Conservation (phyloP, 2,888 invertebrate species). For the Latheticus oryzae region DNA sequence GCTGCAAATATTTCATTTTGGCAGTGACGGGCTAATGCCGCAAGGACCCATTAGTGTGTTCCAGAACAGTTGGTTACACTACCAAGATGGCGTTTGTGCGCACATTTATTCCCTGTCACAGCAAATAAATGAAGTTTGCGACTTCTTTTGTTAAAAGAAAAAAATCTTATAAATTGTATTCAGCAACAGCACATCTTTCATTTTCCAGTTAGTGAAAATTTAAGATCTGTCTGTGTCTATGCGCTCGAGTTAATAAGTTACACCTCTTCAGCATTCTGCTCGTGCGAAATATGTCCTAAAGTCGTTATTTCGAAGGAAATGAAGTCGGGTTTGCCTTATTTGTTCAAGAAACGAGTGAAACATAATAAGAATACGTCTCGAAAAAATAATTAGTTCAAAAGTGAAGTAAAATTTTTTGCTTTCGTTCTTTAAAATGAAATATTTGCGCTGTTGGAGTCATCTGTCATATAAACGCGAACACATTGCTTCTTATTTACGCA, state of each 20-base stretch:
- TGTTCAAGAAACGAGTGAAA: constrained; percentile 11
- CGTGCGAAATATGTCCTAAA: constrained; percentile 14
- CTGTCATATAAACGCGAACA: constrained; percentile 34
- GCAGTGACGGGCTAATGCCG: constrained; percentile 34
- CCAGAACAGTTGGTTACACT: constrained; percentile 14
- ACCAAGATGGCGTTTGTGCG: constrained; percentile 25
- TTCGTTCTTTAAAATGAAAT: constrained; percentile 1
- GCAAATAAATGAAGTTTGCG: no score
- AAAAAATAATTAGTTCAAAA: no score
- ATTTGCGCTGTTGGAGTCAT: constrained; percentile 26
- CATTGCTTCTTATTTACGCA: constrained; percentile 32
- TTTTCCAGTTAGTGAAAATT: constrained; percentile 7
- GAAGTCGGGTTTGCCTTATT: constrained; percentile 14
- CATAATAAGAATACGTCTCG: constrained; percentile 7
- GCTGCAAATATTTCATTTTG: constrained; percentile 31
- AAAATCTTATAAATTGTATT: constrained; percentile 7
- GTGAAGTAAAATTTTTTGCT: no score
- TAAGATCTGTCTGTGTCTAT: background rate
- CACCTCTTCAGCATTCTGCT: constrained; percentile 24
- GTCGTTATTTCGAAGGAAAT: constrained; percentile 16
- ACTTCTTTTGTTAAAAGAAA: constrained; percentile 3
- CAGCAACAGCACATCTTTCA: constrained; percentile 3
- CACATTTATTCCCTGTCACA: constrained; percentile 19
- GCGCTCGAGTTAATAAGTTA: constrained; percentile 10
- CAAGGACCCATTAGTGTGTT: constrained; percentile 36